Conservation (phyloP, 53 echinoderm and acorn worm genomes). For the Luidia sarsii region DNA sequence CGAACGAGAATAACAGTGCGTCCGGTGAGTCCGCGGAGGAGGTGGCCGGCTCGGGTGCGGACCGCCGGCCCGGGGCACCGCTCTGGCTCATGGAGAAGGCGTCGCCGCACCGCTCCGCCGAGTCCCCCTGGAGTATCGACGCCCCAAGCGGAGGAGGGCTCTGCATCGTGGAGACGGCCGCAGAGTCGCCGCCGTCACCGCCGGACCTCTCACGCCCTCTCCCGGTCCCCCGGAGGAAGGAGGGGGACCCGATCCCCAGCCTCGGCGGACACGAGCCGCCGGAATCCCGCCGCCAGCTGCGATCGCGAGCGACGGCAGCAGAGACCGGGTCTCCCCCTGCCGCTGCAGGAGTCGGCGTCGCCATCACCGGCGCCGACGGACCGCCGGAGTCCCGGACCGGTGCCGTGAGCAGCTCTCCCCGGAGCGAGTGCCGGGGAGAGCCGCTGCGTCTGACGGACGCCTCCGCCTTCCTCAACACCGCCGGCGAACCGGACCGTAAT, state of each 20-base stretch:
- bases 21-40: neutral
- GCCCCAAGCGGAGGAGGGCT: conserved; percentile 14
- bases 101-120: conserved; percentile 1
- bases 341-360: too few species aligned
- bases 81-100: neutral
- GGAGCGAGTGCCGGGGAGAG: too few species aligned
- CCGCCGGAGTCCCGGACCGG: too few species aligned
- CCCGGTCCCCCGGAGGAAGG: neutral
- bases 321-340: neutral
- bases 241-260: too few species aligned
- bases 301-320: too few species aligned
- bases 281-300: neutral
- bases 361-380: too few species aligned
- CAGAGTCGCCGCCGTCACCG: neutral
- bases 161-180: conserved; percentile 13
- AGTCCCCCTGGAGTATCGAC: conserved; percentile 34
- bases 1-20: conserved; percentile 39
- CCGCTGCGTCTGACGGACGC: neutral
- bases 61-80: neutral
- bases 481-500: neutral
- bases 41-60: too few species aligned
- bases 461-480: neutral
- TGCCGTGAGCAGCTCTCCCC: too few species aligned
- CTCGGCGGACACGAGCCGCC: neutral
- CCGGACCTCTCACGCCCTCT: neutral